Evolutionary conservation across 2,797 vertebrate genomes (phyloP), one percentile per base, ranked within the genome.

Genomic region (Acanthurus leucopareius): DNA sequence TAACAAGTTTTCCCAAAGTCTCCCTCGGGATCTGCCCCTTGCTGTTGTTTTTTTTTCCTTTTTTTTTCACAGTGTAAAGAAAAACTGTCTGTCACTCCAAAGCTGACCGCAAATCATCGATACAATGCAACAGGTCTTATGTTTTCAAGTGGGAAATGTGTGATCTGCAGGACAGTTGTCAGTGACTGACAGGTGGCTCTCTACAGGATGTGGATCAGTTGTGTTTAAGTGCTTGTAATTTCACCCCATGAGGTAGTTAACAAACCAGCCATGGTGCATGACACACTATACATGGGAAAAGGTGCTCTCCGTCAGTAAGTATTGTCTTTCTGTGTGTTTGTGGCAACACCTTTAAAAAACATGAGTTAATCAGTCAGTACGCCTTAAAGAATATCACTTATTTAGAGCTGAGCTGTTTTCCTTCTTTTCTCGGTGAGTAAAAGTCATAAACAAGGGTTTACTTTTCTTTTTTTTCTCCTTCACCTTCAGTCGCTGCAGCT

Each of bases 101-200:
- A 80, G 84, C 80, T 70, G 66, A 88, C 83, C 66, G 51, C 87
- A 85, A 89, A 88, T 85, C 73, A 65, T 75, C 42, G 0, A 17
- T 10, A 91, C 89, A 92, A 90, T 89, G 88, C 74, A 81, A 87
- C 85, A 83, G 86, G 91, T 88, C 88, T 56, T 84, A 38, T 54
- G 86, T 82, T 88, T 89, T 89, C 87, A 79, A 76, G 77, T 85
- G 85, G 73, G 84, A 82, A 89, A 86, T 69, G 73, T 66, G 67
- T 60, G 69, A 76, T 64, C 63, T 1, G 7, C 70, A 47, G 77
- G 68, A 61, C n/a, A n/a, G 75, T 75, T 77, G 73, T 69, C 83
- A 75, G 65, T 47, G 70, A 51, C 79, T 85, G 80, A 79, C 90
- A 86, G 88, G 64, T 74, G 86, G 32, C 60, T 88, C 77, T 85